A percentile compares a stretch with the other conserved stretches of the same genome.
Evolutionary conservation across 1,140 invertebrate genomes (phyloP).

Genomic region (Mercenaria mercenaria): DNA sequence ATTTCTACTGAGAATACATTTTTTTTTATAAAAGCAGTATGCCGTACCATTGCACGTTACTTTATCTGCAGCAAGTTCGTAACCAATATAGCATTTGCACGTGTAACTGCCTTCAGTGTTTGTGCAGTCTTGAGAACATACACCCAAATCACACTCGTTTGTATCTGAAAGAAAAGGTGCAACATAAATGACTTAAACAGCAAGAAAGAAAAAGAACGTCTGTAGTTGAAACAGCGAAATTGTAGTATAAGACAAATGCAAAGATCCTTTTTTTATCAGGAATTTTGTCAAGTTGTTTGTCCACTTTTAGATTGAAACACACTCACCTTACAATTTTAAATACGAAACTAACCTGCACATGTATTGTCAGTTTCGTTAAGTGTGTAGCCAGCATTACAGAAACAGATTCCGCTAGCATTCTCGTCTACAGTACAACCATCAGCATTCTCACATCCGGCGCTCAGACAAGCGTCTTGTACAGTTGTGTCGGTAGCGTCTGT

Average conservation of each 20-base stretch:
- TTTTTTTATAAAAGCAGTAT: too few relatives aligned
- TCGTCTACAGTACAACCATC: slow-evolving; percentile 28
- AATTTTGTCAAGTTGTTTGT: too few relatives aligned
- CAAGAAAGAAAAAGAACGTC: too few relatives aligned
- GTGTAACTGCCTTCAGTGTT: slow-evolving; percentile 11
- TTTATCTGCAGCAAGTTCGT: slow-evolving; percentile 1
- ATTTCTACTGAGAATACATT: too few relatives aligned
- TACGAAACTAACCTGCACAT: neutral
- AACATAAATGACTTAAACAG: too few relatives aligned
- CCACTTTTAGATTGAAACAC: too few relatives aligned
- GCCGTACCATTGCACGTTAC: neutral
- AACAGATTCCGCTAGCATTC: neutral
- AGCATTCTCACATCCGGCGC: neutral
- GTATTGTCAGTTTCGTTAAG: neutral
- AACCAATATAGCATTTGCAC: slow-evolving; percentile 29
- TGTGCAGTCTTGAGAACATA: slow-evolving; percentile 11
- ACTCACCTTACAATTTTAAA: too few relatives aligned
- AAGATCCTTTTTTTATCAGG: too few relatives aligned
- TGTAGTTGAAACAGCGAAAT: too few relatives aligned
- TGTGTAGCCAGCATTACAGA: slow-evolving; percentile 8
- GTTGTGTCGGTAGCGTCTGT: neutral
- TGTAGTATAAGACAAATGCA: too few relatives aligned
- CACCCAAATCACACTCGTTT: neutral
- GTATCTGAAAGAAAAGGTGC: slow-evolving; percentile 9
- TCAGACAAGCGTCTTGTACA: neutral